Conservation (phyloP, 2,113 vertebrate species). For the Callorhinus ursinus region DNA sequence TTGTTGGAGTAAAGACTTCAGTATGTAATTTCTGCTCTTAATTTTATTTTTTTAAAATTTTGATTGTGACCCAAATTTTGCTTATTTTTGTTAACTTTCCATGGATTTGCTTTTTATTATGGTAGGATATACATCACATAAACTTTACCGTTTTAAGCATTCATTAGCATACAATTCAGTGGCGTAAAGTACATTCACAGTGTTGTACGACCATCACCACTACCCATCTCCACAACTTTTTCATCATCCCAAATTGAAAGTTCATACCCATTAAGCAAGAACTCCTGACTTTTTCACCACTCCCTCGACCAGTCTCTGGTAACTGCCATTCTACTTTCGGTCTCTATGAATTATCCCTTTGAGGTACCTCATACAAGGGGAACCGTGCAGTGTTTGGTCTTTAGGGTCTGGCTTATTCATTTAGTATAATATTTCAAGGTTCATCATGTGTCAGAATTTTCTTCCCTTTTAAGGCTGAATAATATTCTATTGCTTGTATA, state of each 20-base stretch:
- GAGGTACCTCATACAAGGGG: background rate
- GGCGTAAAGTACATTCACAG: background rate
- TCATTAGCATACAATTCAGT: background rate
- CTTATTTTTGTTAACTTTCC: background rate
- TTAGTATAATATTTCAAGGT: background rate
- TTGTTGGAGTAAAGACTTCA: background rate
- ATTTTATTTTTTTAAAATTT: background rate
- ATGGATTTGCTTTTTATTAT: background rate
- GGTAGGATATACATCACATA: background rate
- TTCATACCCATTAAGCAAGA: background rate
- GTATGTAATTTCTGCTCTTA: conserved; percentile 8
- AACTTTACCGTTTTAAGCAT: background rate
- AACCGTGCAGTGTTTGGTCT: background rate
- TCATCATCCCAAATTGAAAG: background rate
- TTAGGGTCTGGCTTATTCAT: background rate
- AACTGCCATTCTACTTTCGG: background rate
- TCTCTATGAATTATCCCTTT: background rate
- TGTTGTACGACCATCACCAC: background rate
- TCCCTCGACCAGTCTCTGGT: accelerated
- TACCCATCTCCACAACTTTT: background rate
- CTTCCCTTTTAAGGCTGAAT: background rate
- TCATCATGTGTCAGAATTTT: background rate
- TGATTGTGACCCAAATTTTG: background rate
- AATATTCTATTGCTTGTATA: background rate
- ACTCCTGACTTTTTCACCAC: background rate